phyloP scores from a whole-genome alignment of 1,140 invertebrate genomes.

The Trachelipus rathkii region DNA sequence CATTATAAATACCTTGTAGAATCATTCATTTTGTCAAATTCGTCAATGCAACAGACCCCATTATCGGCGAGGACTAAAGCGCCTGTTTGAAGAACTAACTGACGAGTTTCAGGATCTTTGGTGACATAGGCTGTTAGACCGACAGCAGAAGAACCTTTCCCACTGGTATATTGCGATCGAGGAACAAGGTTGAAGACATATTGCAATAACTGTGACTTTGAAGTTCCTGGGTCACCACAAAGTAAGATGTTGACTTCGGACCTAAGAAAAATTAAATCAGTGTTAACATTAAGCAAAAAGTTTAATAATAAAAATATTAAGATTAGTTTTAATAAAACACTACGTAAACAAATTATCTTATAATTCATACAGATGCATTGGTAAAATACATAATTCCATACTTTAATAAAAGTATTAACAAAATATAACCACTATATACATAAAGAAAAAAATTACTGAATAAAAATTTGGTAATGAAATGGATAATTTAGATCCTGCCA shows the following conservation, averaged over 20 bases:
- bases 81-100: constrained; percentile 92
- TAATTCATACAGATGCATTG: no score
- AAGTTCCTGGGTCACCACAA: constrained; percentile 98
- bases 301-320: constrained; percentile 4
- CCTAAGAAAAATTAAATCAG: constrained; percentile 50
- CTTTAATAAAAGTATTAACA: no score
- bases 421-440: no score
- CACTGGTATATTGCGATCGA: constrained; percentile 91
- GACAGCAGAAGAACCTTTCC: constrained; percentile 95
- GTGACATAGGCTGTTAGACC: constrained; percentile 98
- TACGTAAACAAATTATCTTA: no score
- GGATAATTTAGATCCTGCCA: no score
- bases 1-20: constrained; percentile 74
- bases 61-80: constrained; percentile 96
- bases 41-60: constrained; percentile 98
- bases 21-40: constrained; percentile 99
- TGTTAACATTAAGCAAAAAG: not conserved
- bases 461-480: no score
- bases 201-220: constrained; percentile 94
- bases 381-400: no score
- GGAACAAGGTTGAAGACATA: constrained; percentile 92
- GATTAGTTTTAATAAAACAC: no score
- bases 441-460: no score
- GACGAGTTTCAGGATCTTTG: constrained; percentile 93
- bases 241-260: constrained; percentile 94